Conservation (phyloP, 2,113 vertebrate genomes). For the Platichthys stellatus region DNA sequence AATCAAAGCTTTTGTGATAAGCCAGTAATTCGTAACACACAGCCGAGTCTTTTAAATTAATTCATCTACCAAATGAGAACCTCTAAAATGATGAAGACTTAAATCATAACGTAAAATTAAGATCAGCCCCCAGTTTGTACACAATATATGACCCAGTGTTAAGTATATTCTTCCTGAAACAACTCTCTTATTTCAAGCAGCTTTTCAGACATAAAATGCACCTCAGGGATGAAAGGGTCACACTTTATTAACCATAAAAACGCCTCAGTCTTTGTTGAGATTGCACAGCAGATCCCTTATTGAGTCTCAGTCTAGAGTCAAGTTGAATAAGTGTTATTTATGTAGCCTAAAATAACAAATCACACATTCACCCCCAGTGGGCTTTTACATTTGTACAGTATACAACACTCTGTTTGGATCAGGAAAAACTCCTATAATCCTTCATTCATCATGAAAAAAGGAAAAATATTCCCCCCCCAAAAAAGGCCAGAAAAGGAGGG, state of each 20-base stretch:
- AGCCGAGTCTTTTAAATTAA: background rate
- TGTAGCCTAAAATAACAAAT: background rate
- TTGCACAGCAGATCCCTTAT: background rate
- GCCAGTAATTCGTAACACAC: background rate
- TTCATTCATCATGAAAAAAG: background rate
- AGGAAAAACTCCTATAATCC: slow-evolving; percentile 1
- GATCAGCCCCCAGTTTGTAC: background rate
- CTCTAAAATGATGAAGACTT: background rate
- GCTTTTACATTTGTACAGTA: background rate
- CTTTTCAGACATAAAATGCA: background rate
- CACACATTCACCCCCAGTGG: background rate
- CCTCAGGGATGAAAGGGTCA: background rate
- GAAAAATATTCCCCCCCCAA: background rate
- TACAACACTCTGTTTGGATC: background rate
- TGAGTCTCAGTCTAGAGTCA: background rate
- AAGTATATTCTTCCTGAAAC: background rate
- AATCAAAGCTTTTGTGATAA: background rate
- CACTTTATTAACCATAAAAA: background rate
- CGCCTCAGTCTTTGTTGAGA: background rate
- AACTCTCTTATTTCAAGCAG: background rate
- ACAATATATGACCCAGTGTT: background rate
- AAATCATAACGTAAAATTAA: background rate
- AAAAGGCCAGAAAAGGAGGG: too few species aligned
- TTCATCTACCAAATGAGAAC: slow-evolving; percentile 1
- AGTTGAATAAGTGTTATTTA: background rate